A percentile compares a stretch with the other conserved stretches of the same genome.
These are phyloP conservation scores for Rhinoderma darwinii DNA, from an alignment of 2,113 vertebrate genomes.

Conservation along the genomic window DNA sequence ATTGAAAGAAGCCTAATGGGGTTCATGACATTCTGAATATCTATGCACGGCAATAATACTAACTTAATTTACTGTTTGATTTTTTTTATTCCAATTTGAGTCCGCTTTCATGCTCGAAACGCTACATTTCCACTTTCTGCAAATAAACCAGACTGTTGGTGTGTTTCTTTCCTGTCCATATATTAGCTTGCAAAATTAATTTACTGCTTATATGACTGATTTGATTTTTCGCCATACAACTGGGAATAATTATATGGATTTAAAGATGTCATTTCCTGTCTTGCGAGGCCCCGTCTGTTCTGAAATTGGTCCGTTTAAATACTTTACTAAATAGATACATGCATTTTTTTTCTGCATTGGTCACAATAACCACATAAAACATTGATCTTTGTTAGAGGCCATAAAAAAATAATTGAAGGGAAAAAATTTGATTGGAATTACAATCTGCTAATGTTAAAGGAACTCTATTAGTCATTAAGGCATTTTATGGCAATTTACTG, in stretches of 20 bases:
- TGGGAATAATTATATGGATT: constrained; percentile 48
- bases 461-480: not conserved
- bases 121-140: constrained; percentile 60
- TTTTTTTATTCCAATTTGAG: constrained; percentile 59
- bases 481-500: constrained; percentile 26
- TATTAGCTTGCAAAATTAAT: constrained; percentile 43
- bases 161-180: constrained; percentile 49
- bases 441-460: not conserved
- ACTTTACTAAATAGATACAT: constrained; percentile 21
- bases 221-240: constrained; percentile 6
- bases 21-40: constrained; percentile 63
- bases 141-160: constrained; percentile 63
- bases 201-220: constrained; percentile 23
- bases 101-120: constrained; percentile 58
- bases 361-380: constrained; percentile 24
- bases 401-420: constrained; percentile 12
- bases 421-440: constrained; percentile 21
- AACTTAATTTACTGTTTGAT: constrained; percentile 58
- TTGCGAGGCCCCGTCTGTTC: constrained; percentile 10
- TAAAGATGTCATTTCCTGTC: constrained; percentile 38
- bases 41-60: constrained; percentile 63
- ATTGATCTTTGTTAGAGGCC: not conserved
- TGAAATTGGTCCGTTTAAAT: constrained; percentile 32
- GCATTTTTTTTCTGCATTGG: constrained; percentile 12
- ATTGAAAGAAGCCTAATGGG: constrained; percentile 62